These are phyloP conservation scores for Anser brachyrhynchus DNA, from an alignment of 2,113 vertebrate genomes.

Conservation along the genomic window DNA sequence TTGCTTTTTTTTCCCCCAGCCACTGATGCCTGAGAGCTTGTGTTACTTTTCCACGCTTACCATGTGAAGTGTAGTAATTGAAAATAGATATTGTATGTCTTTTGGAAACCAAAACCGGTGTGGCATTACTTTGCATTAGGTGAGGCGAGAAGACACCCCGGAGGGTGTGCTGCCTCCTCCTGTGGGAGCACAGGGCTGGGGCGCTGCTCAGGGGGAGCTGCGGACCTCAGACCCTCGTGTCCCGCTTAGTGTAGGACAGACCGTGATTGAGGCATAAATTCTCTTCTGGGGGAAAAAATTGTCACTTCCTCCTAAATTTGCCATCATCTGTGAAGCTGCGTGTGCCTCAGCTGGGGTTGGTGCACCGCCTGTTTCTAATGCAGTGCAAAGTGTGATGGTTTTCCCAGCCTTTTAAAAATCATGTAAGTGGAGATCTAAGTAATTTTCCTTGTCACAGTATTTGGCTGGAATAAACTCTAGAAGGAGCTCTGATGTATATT, in stretches of 20 bases:
- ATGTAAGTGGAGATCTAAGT: background rate
- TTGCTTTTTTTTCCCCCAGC: background rate
- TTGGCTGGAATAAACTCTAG: background rate
- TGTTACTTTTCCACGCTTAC: background rate
- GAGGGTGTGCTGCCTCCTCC: no score
- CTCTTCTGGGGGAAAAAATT: background rate
- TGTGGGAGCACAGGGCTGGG: background rate
- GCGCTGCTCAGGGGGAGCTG: background rate
- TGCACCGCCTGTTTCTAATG: accelerated
- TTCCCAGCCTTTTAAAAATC: background rate
- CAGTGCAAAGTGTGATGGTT: background rate
- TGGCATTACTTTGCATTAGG: background rate
- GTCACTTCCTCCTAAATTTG: background rate
- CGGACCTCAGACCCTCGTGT: background rate
- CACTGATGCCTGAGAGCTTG: background rate
- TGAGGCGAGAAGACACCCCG: background rate
- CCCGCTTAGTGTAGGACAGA: background rate
- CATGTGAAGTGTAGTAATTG: background rate
- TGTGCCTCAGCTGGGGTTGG: background rate
- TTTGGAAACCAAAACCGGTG: background rate
- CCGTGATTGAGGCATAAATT: accelerated
- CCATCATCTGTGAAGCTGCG: background rate
- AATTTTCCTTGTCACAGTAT: background rate
- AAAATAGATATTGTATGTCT: background rate
- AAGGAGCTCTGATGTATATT: conserved; percentile 14